phyloP scores from a whole-genome alignment of 2,113 vertebrate species.

The Calidris pugnax region DNA sequence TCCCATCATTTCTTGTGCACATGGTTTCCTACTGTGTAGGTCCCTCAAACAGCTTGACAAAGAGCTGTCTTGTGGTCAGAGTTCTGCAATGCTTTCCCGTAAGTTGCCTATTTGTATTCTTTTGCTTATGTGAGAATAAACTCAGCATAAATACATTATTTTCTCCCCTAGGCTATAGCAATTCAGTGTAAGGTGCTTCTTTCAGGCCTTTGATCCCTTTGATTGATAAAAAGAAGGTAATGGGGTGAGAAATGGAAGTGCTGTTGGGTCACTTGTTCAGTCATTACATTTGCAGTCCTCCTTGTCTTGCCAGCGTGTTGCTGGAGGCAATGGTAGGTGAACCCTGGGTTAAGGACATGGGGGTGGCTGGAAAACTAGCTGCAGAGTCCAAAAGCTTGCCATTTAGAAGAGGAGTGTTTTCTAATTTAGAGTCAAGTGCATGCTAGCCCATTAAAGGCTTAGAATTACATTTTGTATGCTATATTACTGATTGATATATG shows the following conservation, averaged over 20 bases:
- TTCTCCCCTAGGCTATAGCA: not conserved
- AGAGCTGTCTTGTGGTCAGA: not conserved
- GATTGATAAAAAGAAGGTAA: not conserved
- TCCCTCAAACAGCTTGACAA: not conserved
- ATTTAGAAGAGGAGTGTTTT: not conserved
- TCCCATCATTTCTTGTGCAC: not conserved
- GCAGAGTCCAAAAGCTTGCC: not conserved
- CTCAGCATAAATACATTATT: not conserved
- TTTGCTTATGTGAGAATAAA: not conserved
- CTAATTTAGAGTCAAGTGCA: not conserved
- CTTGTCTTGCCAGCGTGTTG: not conserved
- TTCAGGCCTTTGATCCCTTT: not conserved
- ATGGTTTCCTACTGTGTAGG: not conserved
- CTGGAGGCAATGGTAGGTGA: not conserved
- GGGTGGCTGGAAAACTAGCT: not conserved
- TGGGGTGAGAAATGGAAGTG: conserved; percentile 9
- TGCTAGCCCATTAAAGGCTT: not conserved
- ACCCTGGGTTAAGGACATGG: not conserved
- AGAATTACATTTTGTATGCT: accelerated
- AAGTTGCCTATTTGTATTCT: not conserved
- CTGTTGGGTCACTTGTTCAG: not conserved
- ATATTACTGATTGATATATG: not conserved
- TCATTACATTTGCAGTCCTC: not conserved
- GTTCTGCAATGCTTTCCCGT: not conserved
- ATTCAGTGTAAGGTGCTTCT: not conserved